phyloP scores from a whole-genome alignment of 2,888 invertebrate genomes.

The Linyphia triangularis region DNA sequence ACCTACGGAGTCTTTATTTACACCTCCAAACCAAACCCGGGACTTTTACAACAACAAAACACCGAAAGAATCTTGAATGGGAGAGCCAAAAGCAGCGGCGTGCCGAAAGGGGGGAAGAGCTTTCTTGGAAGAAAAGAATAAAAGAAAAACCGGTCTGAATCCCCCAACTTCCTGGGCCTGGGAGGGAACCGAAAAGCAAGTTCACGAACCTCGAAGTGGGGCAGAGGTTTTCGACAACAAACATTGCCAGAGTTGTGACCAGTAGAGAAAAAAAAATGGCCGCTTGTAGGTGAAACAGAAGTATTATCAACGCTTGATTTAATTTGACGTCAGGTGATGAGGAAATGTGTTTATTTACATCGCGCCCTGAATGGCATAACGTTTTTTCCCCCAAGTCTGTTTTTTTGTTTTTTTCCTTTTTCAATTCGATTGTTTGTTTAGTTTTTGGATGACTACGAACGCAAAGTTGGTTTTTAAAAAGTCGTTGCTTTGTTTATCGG shows the following conservation, averaged over 20 bases:
- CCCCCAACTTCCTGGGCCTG: constrained; percentile 16
- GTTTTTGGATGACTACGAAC: too few relatives aligned
- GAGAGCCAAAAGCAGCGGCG: not conserved
- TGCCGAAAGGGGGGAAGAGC: not conserved
- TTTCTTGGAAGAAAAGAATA: not conserved
- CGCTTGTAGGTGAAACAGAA: not conserved
- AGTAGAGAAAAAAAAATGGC: constrained; percentile 38
- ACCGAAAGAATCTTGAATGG: not conserved
- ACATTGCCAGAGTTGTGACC: constrained; percentile 28
- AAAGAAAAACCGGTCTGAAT: constrained; percentile 23
- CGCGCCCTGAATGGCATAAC: not conserved
- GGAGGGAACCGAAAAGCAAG: constrained; percentile 8
- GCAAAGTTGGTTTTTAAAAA: too few relatives aligned
- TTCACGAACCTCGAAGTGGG: constrained; percentile 60
- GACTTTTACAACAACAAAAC: constrained; percentile 2
- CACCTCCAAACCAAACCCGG: too few relatives aligned
- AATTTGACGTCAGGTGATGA: constrained; percentile 13
- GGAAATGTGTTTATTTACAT: constrained; percentile 33
- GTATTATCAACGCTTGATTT: constrained; percentile 38
- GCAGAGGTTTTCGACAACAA: not conserved
- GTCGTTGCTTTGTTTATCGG: too few relatives aligned
- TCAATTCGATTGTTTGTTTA: not conserved
- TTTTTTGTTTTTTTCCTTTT: too few relatives aligned
- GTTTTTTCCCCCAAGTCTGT: not conserved
- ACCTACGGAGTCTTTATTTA: not conserved